Base-by-base conservation (phyloP, 2,113 vertebrate genomes). In the Manacus vitellinus region DNA sequence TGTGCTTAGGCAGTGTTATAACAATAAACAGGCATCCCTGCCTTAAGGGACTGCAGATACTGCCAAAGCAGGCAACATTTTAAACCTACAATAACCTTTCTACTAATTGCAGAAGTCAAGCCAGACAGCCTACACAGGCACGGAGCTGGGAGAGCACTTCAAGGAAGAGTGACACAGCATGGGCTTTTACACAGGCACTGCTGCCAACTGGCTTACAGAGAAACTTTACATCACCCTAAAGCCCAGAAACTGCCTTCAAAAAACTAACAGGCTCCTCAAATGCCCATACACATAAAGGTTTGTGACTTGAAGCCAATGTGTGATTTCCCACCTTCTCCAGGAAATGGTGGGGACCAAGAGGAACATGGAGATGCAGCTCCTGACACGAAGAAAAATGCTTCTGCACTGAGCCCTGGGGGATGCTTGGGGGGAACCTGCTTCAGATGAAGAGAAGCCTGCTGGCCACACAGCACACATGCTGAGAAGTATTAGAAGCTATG, bases 11-110 rank as follows among this genome's bases (percentile, higher is more conserved):
- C 21, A 4, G 63, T 54, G 73, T 67, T 86, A 30, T 74, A 96
- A 96, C 92, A 94, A 94, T 92, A 97, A 95, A 95, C 93, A 96
- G 95, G 81, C 94, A 79, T 90, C 85, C 85, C 89, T 46, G 96
- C 91, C 92, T 82, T 51, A 33, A 92, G 92, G 79, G 77, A 78
- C 87, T 35, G 74, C 22, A 81, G 71, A 95, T 43, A 47, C 87
- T 95, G 96, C 94, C 95, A 97, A 95, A 94, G 85, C 86, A 94
- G 94, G 88, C 94, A 96, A 86, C 31, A 18, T 92, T 89, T 94
- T 75, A 95, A 96, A 96, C 79, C 80, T 88, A 66, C 89, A 96
- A 21, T 70, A 95, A 95, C 93, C 88, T 96, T 94, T 88, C 91
- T 52, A 80, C 71, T 95, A 94, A 94, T 95, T 94, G 96, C 77